Percentiles rank a stretch among this genome's conserved stretches.
phyloP scores from a whole-genome alignment of 2,113 vertebrate genomes.

The Myiozetetes cayanensis region DNA sequence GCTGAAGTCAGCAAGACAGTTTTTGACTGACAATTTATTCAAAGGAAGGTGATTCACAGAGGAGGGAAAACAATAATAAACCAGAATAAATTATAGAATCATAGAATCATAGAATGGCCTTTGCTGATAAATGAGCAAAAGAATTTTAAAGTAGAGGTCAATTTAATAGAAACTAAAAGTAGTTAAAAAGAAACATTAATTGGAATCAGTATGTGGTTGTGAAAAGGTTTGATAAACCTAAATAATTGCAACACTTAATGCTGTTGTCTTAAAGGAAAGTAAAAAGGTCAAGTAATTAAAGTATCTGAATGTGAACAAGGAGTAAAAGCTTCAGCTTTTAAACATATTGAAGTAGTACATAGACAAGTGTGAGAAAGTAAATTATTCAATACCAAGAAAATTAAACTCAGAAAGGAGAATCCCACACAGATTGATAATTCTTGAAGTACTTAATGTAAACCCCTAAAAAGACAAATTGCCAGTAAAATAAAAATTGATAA shows the following conservation, averaged over 20 bases:
- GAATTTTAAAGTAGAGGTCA: neutral
- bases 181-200: neutral
- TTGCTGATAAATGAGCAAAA: neutral
- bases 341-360: neutral
- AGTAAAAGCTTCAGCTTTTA: slow-evolving; percentile 36
- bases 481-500: slow-evolving; percentile 38
- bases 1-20: neutral
- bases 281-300: slow-evolving; percentile 71
- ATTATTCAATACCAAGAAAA: slow-evolving; percentile 21
- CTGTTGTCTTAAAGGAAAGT: slow-evolving; percentile 42
- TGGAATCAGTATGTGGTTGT: slow-evolving; percentile 44
- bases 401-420: neutral
- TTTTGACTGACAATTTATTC: neutral
- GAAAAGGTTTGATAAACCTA: slow-evolving; percentile 28
- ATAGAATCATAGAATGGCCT: neutral
- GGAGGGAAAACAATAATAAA: neutral
- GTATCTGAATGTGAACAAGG: slow-evolving; percentile 55
- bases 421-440: neutral
- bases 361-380: neutral
- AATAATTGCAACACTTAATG: slow-evolving; percentile 64
- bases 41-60: neutral
- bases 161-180: slow-evolving; percentile 1
- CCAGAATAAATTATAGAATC: neutral
- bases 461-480: neutral
- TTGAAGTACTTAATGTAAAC: slow-evolving; percentile 13